phyloP scores from a whole-genome alignment of 2,797 vertebrate species.

The Loriculus beryllinus region DNA sequence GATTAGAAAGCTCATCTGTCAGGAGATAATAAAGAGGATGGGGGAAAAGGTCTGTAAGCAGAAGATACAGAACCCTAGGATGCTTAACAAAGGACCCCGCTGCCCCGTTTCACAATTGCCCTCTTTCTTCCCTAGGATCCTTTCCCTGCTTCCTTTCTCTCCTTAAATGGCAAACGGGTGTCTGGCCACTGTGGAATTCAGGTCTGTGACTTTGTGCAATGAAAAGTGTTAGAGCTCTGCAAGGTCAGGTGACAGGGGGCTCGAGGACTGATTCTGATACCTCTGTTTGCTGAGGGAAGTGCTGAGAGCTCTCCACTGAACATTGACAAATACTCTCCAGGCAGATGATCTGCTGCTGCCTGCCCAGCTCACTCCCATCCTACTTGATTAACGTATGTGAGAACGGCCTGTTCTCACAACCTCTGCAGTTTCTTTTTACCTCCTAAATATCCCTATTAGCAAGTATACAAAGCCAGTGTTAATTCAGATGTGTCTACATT shows the following conservation, averaged over 20 bases:
- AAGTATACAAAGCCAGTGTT: background rate
- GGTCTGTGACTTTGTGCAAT: background rate
- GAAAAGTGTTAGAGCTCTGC: background rate
- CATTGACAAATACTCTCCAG: background rate
- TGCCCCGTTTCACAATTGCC: accelerated
- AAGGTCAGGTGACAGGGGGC: background rate
- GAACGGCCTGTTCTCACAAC: background rate
- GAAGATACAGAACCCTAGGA: background rate
- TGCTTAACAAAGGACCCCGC: background rate
- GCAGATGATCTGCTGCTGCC: background rate
- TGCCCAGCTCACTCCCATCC: background rate
- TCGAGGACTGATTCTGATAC: background rate
- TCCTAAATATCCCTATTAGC: background rate
- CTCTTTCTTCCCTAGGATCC: background rate
- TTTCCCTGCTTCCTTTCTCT: background rate
- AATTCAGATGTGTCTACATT: background rate
- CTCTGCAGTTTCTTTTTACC: background rate
- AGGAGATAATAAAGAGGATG: background rate
- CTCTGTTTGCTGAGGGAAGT: background rate
- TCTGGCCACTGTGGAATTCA: background rate
- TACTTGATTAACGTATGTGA: background rate
- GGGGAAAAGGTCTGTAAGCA: background rate
- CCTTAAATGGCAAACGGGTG: background rate
- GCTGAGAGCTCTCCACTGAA: background rate
- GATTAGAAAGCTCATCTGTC: background rate